A percentile compares a stretch with the other conserved stretches of the same genome.
Conservation (phyloP, 2,797 vertebrate species). For the Sparus aurata region DNA sequence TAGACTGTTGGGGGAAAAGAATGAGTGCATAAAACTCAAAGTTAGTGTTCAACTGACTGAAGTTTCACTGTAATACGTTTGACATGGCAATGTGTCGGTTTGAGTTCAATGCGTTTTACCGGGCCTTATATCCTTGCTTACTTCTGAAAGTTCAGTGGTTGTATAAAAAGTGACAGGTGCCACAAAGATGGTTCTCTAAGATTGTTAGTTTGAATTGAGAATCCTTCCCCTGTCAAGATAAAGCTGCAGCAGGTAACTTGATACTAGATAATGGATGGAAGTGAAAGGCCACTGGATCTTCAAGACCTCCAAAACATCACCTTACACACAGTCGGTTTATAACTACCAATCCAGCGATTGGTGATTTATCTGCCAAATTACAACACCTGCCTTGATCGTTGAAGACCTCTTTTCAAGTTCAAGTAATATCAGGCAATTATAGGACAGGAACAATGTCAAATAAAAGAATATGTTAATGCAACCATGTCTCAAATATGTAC, state of each 20-base stretch:
- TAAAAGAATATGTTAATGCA: too few species aligned
- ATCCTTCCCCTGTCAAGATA: not conserved
- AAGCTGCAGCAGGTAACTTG: not conserved
- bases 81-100: conserved; percentile 27
- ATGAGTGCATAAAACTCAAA: conserved; percentile 13
- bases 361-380: not conserved
- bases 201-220: not conserved
- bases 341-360: not conserved
- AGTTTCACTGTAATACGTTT: conserved; percentile 29
- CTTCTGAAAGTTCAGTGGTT: conserved; percentile 6
- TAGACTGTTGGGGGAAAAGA: not conserved
- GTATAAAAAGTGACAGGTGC: conserved; percentile 4
- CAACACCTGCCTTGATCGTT: not conserved
- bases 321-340: not conserved
- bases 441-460: not conserved
- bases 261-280: not conserved
- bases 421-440: not conserved
- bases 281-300: not conserved
- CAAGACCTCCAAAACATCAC: not conserved
- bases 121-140: not conserved
- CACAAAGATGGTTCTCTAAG: not conserved
- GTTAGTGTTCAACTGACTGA: conserved; percentile 22
- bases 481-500: too few species aligned
- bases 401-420: not conserved
- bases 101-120: not conserved